Conservation (phyloP, 2,888 invertebrate species). For the Drosophila rellima region DNA sequence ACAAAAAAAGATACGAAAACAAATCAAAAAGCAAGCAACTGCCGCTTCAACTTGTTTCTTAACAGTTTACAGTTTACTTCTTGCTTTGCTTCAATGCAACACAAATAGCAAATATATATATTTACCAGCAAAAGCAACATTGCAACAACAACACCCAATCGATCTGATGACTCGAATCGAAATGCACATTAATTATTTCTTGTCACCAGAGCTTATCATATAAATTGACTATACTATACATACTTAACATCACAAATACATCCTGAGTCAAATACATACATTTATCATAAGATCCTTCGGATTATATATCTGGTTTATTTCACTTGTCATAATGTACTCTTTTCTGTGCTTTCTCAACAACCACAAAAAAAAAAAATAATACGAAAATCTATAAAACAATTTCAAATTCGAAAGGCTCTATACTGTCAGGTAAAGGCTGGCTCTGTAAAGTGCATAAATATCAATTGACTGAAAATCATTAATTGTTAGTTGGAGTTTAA, state of each 20-base stretch:
- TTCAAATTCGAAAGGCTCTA: constrained; percentile 81
- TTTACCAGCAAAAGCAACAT: constrained; percentile 31
- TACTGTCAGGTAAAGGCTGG: constrained; percentile 86
- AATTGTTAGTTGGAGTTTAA: constrained; percentile 77
- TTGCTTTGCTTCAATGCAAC: constrained; percentile 71
- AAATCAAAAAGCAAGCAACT: constrained; percentile 34
- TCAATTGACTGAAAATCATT: constrained; percentile 68
- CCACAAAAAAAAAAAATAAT: constrained; percentile 26
- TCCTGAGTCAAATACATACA: constrained; percentile 23
- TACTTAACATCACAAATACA: constrained; percentile 24
- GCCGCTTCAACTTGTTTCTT: constrained; percentile 58
- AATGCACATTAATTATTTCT: constrained; percentile 31
- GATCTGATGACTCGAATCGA: constrained; percentile 29
- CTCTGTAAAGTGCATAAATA: constrained; percentile 59
- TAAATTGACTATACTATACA: constrained; percentile 67
- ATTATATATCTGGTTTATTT: constrained; percentile 53
- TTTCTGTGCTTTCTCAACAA: constrained; percentile 63
- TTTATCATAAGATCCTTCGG: constrained; percentile 38
- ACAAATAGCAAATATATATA: constrained; percentile 32
- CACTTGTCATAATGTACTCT: constrained; percentile 63
- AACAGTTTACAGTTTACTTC: constrained; percentile 28
- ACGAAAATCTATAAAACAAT: constrained; percentile 32
- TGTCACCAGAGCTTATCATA: constrained; percentile 69
- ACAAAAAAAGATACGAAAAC: too few species aligned
- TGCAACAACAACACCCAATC: constrained; percentile 30